Conservation (phyloP, 2,888 invertebrate species). For the Drosophila quinaria region DNA sequence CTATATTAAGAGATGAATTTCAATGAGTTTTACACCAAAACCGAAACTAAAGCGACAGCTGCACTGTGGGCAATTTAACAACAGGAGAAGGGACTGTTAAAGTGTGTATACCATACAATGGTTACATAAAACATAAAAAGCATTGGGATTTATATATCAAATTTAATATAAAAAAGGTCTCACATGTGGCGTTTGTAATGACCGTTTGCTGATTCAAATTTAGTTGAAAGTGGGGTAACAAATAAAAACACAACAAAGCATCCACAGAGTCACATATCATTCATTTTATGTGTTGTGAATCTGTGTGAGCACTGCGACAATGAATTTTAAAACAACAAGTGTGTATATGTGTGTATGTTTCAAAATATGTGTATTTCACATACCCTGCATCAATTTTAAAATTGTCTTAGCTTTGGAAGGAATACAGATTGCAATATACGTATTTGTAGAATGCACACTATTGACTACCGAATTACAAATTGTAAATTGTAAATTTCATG, state of each 20-base stretch:
- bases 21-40: neutral
- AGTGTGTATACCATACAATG: conserved; percentile 33
- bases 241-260: neutral
- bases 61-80: conserved; percentile 20
- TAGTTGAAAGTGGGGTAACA: conserved; percentile 25
- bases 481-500: no score
- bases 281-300: conserved; percentile 11
- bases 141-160: conserved; percentile 6
- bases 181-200: conserved; percentile 29
- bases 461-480: no score
- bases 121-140: conserved; percentile 29
- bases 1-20: neutral
- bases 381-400: conserved; percentile 1
- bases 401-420: neutral
- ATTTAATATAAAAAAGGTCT: neutral
- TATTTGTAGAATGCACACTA: no score
- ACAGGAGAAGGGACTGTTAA: conserved; percentile 35
- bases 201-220: conserved; percentile 33
- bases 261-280: conserved; percentile 4
- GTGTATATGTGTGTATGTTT: conserved; percentile 12
- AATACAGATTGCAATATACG: neutral
- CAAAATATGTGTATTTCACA: neutral
- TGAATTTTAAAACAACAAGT: conserved; percentile 70
- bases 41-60: conserved; percentile 17
- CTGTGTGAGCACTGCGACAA: conserved; percentile 41